Evolutionary conservation across 2,113 vertebrate genomes (phyloP).

Genomic region (Struthio camelus): DNA sequence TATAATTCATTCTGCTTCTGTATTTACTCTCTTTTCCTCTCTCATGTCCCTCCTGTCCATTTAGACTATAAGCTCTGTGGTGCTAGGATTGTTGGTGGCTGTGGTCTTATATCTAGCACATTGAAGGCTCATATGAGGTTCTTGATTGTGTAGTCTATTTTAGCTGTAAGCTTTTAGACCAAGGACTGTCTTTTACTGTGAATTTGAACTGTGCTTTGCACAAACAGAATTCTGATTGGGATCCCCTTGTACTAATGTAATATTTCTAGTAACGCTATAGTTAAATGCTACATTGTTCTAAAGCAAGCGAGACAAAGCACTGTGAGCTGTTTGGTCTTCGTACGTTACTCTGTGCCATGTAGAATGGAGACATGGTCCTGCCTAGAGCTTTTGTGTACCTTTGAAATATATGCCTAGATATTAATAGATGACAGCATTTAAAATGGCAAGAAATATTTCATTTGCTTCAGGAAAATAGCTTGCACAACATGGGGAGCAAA

Average conservation of each 20-base stretch:
- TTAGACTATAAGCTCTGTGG: fast-evolving
- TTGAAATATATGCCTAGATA: too few relatives aligned
- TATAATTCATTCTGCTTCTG: too few relatives aligned
- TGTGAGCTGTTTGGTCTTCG: fast-evolving
- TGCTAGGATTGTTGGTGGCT: neutral
- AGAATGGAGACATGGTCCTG: fast-evolving
- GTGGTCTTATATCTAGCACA: too few relatives aligned
- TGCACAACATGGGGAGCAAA: too few relatives aligned
- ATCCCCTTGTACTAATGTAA: fast-evolving
- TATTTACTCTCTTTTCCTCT: neutral
- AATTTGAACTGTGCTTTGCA: fast-evolving
- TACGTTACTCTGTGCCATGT: fast-evolving
- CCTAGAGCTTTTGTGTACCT: neutral
- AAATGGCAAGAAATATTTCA: neutral
- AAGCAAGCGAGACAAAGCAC: fast-evolving
- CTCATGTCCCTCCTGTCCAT: too few relatives aligned
- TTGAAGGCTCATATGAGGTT: too few relatives aligned
- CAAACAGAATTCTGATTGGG: fast-evolving
- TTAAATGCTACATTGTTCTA: fast-evolving
- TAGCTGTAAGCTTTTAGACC: neutral
- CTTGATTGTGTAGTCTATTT: fast-evolving
- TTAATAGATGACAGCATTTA: fast-evolving
- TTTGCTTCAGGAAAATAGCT: neutral
- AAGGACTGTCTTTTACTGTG: fast-evolving
- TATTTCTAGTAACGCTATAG: fast-evolving